phyloP scores from a whole-genome alignment of 2,113 vertebrate genomes.

The Hydropotes inermis region DNA sequence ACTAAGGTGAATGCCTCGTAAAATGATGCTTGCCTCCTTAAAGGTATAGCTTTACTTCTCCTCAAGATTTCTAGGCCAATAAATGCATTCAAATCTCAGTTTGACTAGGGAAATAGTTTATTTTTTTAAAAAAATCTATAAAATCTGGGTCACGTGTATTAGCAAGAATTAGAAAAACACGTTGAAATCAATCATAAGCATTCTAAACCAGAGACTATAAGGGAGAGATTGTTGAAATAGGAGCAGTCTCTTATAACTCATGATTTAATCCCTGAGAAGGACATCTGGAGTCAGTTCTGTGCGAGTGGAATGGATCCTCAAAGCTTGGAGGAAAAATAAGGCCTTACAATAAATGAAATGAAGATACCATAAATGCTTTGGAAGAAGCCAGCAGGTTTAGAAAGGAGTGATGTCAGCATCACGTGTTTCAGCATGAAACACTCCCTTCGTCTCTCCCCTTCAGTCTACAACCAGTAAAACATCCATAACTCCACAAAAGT shows the following conservation, averaged over 20 bases:
- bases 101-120: neutral
- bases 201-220: neutral
- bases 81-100: neutral
- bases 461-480: neutral
- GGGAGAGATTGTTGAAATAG: neutral
- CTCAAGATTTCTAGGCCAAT: neutral
- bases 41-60: neutral
- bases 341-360: neutral
- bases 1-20: neutral
- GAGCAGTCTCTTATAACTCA: neutral
- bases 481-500: neutral
- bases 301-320: neutral
- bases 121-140: neutral
- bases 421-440: neutral
- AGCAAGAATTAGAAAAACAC: neutral
- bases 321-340: neutral
- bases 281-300: neutral
- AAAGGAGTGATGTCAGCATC: neutral
- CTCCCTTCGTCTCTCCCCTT: neutral
- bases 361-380: neutral
- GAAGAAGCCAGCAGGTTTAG: neutral
- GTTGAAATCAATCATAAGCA: neutral
- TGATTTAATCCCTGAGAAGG: neutral
- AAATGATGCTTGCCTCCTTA: neutral
- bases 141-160: neutral